A percentile compares a stretch with the other conserved stretches of the same genome.
Evolutionary conservation across 2,888 invertebrate species (phyloP).

Genomic region (Microctonus aethiopoides): DNA sequence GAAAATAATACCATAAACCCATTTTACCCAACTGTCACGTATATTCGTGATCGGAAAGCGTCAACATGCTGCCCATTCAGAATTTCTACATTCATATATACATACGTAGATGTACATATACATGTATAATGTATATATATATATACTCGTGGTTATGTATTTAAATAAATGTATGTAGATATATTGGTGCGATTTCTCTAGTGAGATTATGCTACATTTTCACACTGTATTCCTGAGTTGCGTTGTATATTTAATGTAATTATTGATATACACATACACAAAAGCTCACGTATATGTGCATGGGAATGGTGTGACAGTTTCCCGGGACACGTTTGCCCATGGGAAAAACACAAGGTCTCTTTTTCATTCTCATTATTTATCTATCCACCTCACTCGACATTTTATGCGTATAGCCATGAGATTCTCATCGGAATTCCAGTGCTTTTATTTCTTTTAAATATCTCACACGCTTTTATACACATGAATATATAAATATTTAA

Average conservation of each 20-base stretch:
- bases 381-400: too few species aligned
- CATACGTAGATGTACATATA: too few species aligned
- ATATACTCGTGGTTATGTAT: background rate
- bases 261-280: conserved; percentile 41
- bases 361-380: background rate
- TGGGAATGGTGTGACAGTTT: conserved; percentile 35
- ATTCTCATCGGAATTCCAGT: background rate
- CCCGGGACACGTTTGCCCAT: conserved; percentile 27
- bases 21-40: background rate
- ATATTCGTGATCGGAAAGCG: background rate
- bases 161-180: too few species aligned
- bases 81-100: too few species aligned
- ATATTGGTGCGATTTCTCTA: conserved; percentile 36
- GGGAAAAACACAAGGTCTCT: conserved; percentile 5
- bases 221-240: conserved; percentile 1
- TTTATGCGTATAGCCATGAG: background rate
- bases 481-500: too few species aligned
- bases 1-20: background rate
- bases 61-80: conserved; percentile 8
- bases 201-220: conserved; percentile 22
- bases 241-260: conserved; percentile 45
- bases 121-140: background rate
- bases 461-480: background rate
- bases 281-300: conserved; percentile 12
- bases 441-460: background rate